Percentiles rank a stretch among this genome's conserved stretches.
phyloP scores from a whole-genome alignment of 2,113 vertebrate species.

The Climacteris rufus region DNA sequence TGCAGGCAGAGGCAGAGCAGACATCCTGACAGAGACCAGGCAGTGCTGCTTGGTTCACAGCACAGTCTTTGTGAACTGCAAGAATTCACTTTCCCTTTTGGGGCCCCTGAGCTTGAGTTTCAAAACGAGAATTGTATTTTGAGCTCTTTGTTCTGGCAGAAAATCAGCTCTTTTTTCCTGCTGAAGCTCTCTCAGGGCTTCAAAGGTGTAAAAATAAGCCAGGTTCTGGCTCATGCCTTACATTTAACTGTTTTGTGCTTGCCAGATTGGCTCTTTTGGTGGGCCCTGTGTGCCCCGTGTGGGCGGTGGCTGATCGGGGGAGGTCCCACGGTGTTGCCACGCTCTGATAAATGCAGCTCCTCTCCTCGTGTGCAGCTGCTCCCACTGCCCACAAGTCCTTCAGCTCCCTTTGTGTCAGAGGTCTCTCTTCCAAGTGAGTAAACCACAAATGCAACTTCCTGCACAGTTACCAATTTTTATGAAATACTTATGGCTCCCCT shows the following conservation, averaged over 20 bases:
- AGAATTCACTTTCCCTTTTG: not conserved
- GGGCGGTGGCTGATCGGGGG: not conserved
- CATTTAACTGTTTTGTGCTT: not conserved
- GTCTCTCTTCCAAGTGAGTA: not conserved
- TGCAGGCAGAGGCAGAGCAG: accelerated
- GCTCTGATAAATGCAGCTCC: not conserved
- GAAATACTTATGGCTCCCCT: not conserved
- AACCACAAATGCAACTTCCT: not conserved
- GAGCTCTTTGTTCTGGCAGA: not conserved
- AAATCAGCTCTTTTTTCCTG: not conserved
- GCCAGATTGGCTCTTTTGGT: not conserved
- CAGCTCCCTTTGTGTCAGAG: not conserved
- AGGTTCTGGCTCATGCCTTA: not conserved
- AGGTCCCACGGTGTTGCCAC: not conserved
- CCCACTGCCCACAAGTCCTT: not conserved
- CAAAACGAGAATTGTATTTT: not conserved
- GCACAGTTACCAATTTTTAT: not conserved
- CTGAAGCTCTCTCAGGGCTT: not conserved
- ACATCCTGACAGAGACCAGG: not conserved
- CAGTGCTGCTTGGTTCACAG: not conserved
- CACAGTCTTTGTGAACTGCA: not conserved
- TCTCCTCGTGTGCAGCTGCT: not conserved
- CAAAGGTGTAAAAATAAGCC: not conserved
- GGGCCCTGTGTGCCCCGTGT: accelerated
- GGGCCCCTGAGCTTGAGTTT: constrained; percentile 18